These are phyloP conservation scores for Bergia sp. DNA, from an alignment of 92 coral and sea anemone genomes.

Conservation along the genomic window DNA sequence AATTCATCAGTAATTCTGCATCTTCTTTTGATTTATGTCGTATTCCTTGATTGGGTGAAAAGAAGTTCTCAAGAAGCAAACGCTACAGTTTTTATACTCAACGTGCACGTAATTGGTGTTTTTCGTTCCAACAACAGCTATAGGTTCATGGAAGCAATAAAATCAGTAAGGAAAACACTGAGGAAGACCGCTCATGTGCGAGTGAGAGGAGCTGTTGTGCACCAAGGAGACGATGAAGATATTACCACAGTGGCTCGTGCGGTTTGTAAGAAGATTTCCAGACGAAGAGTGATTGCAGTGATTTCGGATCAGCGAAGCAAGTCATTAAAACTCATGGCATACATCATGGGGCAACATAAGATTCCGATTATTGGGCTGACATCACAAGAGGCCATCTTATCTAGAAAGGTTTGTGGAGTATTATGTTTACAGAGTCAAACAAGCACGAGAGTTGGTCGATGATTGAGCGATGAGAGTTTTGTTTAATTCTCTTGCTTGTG, in stretches of 20 bases:
- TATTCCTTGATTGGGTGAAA: neutral
- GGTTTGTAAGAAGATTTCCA: neutral
- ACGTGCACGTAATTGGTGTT: neutral
- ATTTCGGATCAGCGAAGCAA: slow-evolving; percentile 4
- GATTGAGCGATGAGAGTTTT: neutral
- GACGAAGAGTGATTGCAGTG: neutral
- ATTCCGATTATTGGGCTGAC: neutral
- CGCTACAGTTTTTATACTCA: neutral
- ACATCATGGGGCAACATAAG: neutral
- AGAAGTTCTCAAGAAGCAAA: neutral
- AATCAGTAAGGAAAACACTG: neutral
- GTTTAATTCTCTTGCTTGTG: neutral
- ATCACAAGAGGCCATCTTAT: neutral
- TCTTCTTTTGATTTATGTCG: neutral
- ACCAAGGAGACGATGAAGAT: neutral
- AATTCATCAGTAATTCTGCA: neutral
- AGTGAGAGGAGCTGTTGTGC: neutral
- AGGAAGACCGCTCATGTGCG: neutral
- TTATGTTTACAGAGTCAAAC: neutral
- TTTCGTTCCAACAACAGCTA: neutral
- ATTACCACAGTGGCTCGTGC: neutral
- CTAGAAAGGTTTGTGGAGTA: slow-evolving; percentile 11
- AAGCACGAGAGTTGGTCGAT: no score
- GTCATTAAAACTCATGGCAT: neutral
- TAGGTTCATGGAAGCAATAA: slow-evolving; percentile 5